Evolutionary conservation across 2,113 vertebrate species (phyloP).

Genomic region (Shinisaurus crocodilurus): DNA sequence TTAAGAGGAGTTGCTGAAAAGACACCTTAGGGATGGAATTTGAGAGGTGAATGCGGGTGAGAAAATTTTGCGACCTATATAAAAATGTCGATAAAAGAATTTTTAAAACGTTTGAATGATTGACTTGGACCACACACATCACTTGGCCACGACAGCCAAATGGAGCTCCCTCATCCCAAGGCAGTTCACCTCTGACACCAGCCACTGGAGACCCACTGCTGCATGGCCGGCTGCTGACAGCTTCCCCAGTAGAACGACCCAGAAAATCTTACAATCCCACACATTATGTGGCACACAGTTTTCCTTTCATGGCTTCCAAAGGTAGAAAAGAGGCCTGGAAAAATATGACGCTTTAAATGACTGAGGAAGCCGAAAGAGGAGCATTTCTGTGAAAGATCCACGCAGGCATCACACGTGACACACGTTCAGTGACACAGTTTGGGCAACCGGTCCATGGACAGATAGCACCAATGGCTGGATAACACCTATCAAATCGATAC

Average conservation of each 20-base stretch:
- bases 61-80: no score
- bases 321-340: neutral
- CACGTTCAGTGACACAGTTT: neutral
- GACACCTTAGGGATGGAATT: no score
- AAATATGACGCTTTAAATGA: neutral
- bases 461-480: neutral
- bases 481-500: accelerated
- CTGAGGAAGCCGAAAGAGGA: neutral
- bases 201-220: neutral
- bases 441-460: neutral
- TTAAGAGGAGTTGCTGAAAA: no score
- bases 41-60: no score
- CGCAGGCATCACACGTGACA: neutral
- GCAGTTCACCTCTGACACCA: neutral
- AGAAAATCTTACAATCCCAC: neutral
- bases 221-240: neutral
- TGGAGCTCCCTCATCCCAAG: no score
- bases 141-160: no score
- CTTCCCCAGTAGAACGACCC: neutral
- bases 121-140: no score
- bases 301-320: neutral
- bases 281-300: neutral
- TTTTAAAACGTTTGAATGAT: no score
- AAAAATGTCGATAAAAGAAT: no score
- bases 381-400: neutral